These are phyloP conservation scores for Embidobia sp. DNA, from an alignment of 2,888 invertebrate genomes.

Conservation along the genomic window DNA sequence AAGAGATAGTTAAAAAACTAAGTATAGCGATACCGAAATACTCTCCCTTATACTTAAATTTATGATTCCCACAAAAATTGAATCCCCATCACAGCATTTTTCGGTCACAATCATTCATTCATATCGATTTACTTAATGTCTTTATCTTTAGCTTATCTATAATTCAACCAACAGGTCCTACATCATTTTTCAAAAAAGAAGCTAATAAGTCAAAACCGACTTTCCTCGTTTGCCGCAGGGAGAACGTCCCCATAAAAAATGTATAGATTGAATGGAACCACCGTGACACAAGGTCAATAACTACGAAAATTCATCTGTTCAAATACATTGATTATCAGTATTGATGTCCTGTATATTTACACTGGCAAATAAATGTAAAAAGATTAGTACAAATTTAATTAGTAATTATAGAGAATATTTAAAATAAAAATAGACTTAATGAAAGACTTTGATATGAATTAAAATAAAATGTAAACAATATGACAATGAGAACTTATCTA, in stretches of 20 bases:
- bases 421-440: no score
- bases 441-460: no score
- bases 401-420: no score
- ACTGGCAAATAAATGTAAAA: no score
- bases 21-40: no score
- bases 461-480: no score
- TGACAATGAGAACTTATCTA: no score
- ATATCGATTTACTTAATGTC: conserved; percentile 53
- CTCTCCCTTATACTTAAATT: no score
- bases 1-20: no score
- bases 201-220: conserved; percentile 55
- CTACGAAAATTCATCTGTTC: conserved; percentile 48
- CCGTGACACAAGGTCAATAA: conserved; percentile 53
- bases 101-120: conserved; percentile 27
- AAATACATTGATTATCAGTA: no score
- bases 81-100: conserved; percentile 32
- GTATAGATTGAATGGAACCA: conserved; percentile 26
- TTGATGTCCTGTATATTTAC: no score
- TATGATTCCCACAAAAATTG: conserved; percentile 30
- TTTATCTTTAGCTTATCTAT: conserved; percentile 55
- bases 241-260: conserved; percentile 45
- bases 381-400: no score
- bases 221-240: conserved; percentile 36
- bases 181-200: conserved; percentile 57
- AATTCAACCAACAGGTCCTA: conserved; percentile 43